Conservation (phyloP, 2,888 invertebrate species). For the Pollenia griseotomentosa region DNA sequence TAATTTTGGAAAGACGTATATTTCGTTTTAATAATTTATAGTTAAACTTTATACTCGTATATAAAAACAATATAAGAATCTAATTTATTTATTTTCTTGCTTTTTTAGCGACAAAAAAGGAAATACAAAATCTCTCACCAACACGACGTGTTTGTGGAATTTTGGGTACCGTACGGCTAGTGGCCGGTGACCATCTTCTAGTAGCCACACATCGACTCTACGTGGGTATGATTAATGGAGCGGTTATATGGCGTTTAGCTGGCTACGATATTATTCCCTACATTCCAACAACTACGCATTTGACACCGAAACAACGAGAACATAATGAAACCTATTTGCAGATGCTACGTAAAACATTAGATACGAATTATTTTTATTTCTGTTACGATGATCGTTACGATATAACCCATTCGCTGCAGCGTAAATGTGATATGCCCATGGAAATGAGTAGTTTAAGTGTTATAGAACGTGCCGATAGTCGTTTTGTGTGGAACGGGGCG, state of each 20-base stretch:
- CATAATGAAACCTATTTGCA: constrained; percentile 93
- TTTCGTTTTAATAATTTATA: not conserved
- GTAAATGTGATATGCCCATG: constrained; percentile 92
- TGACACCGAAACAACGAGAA: constrained; percentile 92
- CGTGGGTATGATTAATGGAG: constrained; percentile 92
- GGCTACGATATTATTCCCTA: constrained; percentile 94
- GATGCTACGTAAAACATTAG: constrained; percentile 93
- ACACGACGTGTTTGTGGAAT: constrained; percentile 93
- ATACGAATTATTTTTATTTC: constrained; percentile 95
- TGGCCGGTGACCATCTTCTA: constrained; percentile 94
- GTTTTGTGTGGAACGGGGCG: constrained; percentile 97
- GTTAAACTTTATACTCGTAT: not conserved
- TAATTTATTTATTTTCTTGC: not conserved
- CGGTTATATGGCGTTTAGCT: constrained; percentile 91
- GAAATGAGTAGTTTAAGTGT: constrained; percentile 86
- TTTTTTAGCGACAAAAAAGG: constrained; percentile 36
- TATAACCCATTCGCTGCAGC: constrained; percentile 95
- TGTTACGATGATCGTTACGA: constrained; percentile 93
- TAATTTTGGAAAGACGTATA: no score
- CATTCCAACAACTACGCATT: constrained; percentile 92
- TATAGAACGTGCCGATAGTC: constrained; percentile 91
- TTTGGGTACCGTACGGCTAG: constrained; percentile 92
- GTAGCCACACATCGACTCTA: constrained; percentile 93
- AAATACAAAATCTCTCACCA: constrained; percentile 84
- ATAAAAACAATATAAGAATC: not conserved